Evolutionary conservation across 2,888 invertebrate species (phyloP).

Genomic region (Fragum whitleyi): DNA sequence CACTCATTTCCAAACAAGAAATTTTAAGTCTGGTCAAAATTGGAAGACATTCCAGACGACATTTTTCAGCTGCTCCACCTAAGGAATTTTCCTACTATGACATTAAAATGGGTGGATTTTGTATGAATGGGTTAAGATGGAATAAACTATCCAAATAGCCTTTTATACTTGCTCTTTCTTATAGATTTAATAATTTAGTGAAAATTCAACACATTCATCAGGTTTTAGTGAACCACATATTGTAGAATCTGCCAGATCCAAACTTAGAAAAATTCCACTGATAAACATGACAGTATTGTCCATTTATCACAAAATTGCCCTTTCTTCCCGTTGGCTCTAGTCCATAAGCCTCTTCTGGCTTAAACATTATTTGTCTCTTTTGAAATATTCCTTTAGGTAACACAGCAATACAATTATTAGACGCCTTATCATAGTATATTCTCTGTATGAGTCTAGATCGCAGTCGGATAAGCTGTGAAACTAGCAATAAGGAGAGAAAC

Average conservation of each 20-base stretch:
- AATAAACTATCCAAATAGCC: no score
- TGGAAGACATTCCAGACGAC: no score
- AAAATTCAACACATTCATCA: no score
- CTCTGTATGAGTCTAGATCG: neutral
- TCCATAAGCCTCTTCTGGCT: neutral
- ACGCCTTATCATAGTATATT: neutral
- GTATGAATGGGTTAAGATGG: no score
- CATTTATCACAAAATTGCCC: neutral
- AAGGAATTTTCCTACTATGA: no score
- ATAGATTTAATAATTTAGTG: no score
- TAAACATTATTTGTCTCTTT: neutral
- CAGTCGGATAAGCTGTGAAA: neutral
- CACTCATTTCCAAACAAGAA: no score
- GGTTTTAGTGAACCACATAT: neutral
- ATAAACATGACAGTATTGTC: neutral
- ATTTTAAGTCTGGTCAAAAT: no score
- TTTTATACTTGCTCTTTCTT: no score
- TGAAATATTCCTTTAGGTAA: neutral
- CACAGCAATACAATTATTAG: neutral
- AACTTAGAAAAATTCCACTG: neutral
- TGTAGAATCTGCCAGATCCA: neutral
- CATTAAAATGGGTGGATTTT: no score
- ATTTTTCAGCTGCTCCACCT: no score
- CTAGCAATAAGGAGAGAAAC: neutral
- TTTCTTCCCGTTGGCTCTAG: neutral